Base-by-base conservation (phyloP, 1,140 invertebrate species). In the Camponotus pennsylvanicus region DNA sequence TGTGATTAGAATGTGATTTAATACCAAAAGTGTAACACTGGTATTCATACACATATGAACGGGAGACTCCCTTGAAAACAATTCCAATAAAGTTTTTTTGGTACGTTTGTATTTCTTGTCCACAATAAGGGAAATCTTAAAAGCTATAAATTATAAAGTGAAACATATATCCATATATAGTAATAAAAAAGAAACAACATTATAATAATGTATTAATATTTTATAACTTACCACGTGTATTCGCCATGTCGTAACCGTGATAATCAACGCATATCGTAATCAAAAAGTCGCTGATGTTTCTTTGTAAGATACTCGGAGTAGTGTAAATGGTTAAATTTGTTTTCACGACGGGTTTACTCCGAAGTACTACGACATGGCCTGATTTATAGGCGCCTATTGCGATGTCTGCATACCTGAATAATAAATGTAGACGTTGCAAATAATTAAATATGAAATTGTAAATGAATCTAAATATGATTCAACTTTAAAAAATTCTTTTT, bases 361-460 rank as follows among this genome's bases (percentile, higher is more conserved):
- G 94, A 59, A 97, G 95, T 27, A 97, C 61, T 52, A 96, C 95
- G 1, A 95, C 95, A 55, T 95, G 94, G 49, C 94, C 95, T n/a
- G 96, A 96, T 71, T 96, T 95, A 42, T 96, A 96, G 0, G 97
- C 96, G 3, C 97, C 97, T 13, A 97, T 92, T 2, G 96, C 96
- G 64, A 97, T 92, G 92, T 97, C 96, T 52, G 79, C 52, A 77
- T 90, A 92, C 5, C 92, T 93, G 9, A 79, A 37, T 11, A 18
- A 21, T 49, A 67, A 40, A 66, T 18, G 8, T 1, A 8, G n/a
- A 40, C 4, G 42, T 49, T 13, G 40, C 63, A 21, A 49, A 40
- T 57, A 27, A 76, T 37, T 40, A 4, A 59, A n/a, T 7, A 69
- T 67, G 45, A 69, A 49, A 69, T 49, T 7, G 0, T 61, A 61